A percentile compares a stretch with the other conserved stretches of the same genome.
phyloP scores from a whole-genome alignment of 2,113 vertebrate genomes.

The Dascyllus trimaculatus region DNA sequence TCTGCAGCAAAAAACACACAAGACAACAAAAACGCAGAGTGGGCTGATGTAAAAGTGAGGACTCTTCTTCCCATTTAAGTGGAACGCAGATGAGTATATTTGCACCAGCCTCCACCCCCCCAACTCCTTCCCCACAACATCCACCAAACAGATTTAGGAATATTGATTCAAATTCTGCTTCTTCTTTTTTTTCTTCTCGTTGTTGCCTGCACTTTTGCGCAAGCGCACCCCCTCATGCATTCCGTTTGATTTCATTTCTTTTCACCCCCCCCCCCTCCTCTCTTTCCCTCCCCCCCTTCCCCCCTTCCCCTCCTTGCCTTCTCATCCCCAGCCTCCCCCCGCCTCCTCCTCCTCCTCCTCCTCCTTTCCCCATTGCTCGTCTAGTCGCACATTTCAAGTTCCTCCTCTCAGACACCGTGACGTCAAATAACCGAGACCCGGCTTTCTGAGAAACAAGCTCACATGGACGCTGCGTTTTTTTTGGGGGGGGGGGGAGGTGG shows the following conservation, averaged over 20 bases:
- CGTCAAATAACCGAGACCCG: conserved; percentile 82
- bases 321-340: neutral
- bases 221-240: conserved; percentile 64
- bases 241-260: conserved; percentile 69
- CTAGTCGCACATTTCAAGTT: conserved; percentile 76
- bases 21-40: neutral
- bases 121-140: conserved; percentile 39
- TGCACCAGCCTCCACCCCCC: conserved; percentile 18
- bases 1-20: neutral
- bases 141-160: conserved; percentile 71
- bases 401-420: conserved; percentile 80
- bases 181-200: conserved; percentile 10
- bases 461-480: conserved; percentile 34
- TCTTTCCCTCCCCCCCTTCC: neutral
- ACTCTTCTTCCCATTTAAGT: neutral
- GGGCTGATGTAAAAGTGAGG: conserved; percentile 10
- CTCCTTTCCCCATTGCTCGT: conserved; percentile 53
- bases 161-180: conserved; percentile 65
- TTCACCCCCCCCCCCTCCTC: conserved; percentile 1
- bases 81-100: conserved; percentile 11
- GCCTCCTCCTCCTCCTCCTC: neutral
- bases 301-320: neutral
- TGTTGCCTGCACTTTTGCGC: conserved; percentile 60
- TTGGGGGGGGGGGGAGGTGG: no score
- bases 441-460: conserved; percentile 50